Conservation (phyloP, 2,113 vertebrate genomes). For the Echinops telfairi region DNA sequence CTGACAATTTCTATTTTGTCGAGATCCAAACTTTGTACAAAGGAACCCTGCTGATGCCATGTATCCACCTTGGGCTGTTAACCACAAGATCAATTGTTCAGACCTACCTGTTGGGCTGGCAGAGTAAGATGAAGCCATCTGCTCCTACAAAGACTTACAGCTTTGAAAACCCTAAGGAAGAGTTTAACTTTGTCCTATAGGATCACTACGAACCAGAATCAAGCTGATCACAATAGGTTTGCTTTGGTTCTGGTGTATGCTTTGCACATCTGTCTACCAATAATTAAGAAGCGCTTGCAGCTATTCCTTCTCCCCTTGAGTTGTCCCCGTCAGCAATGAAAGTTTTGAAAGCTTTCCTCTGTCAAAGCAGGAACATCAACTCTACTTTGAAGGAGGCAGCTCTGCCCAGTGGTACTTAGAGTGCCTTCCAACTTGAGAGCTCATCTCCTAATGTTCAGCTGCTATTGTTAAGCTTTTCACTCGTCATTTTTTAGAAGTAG, state of each 20-base stretch:
- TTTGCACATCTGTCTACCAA: background rate
- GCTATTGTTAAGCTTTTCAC: background rate
- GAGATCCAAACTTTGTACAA: background rate
- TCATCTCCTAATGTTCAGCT: background rate
- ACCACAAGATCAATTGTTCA: no score
- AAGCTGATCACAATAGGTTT: no score
- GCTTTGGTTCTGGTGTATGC: no score
- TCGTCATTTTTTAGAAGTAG: background rate
- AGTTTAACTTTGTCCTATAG: no score
- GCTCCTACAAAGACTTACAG: no score
- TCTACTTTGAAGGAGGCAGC: background rate
- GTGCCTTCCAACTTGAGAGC: background rate
- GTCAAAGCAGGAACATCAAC: background rate
- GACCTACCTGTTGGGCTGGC: no score
- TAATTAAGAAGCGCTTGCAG: background rate
- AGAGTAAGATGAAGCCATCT: no score
- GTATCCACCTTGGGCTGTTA: no score
- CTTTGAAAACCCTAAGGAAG: no score
- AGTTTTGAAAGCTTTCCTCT: background rate
- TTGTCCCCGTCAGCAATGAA: background rate
- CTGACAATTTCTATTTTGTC: background rate
- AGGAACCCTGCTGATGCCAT: no score
- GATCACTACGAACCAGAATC: no score
- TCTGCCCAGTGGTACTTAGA: background rate
- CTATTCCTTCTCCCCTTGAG: background rate